Evolutionary conservation across 2,888 invertebrate genomes (phyloP), one percentile per base, ranked within the genome.

Genomic region (Blomia tropicalis): DNA sequence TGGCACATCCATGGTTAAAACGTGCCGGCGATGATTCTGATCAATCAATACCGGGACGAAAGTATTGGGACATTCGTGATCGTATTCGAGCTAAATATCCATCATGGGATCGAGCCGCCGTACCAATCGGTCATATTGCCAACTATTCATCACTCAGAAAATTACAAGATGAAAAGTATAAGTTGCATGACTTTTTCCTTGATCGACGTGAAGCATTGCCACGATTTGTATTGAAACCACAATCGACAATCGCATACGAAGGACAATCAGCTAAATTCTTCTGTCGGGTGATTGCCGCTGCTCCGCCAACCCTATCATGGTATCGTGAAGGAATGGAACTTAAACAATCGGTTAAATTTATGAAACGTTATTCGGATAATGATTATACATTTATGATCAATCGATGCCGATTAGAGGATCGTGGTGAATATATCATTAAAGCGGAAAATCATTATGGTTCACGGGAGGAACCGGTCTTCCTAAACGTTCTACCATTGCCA

Each of bases 331-430:
- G 88, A 75, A 81, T 83, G 71, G 95, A 95, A 73, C 77, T 98
- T 61, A 80, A 89, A 62, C 96, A 98, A 77, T 92, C 92, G 69
- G 93, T 95, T 68, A 99, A 99, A 77, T 93, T 88, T 76, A 98
- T 98, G 96, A 96, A 96, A 78, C 83, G 93, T 71, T 98, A 96
- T 73, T 81, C 83, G 47, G 90, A 87, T 61, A 91, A 95, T 70
- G 92, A 96, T 72, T 98, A 91, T 75, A 91, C 92, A 76, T 90
- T 99, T 75, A 84, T 93, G 67, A 93, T 99, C 70, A 96, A 95
- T 77, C 83, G 98, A 69, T 87, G 87, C 43, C 92, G 89, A 75
- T 75, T 90, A 67, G 89, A 92, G 66, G 96, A 98, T 76, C 83
- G 92, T 71, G 98, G 96, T 69, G 95, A 96, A 75, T 96, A 95